phyloP scores from a whole-genome alignment of 2,888 invertebrate species.

The Trissoscelio sp. region DNA sequence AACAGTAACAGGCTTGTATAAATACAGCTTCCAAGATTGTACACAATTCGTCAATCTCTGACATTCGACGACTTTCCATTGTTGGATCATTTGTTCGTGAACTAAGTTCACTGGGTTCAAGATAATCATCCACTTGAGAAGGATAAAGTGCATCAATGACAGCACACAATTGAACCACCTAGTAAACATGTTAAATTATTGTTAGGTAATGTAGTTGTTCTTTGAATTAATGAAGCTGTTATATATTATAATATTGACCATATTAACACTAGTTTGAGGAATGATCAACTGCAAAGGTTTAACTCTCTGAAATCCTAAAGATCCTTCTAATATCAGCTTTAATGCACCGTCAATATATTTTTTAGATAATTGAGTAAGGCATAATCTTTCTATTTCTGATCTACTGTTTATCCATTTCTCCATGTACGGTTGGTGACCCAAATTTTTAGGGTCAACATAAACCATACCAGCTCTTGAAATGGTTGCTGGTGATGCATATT shows the following conservation, averaged over 20 bases:
- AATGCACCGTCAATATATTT: slow-evolving; percentile 90
- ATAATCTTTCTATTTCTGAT: slow-evolving; percentile 82
- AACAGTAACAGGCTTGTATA: slow-evolving; percentile 91
- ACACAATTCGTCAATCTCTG: slow-evolving; percentile 80
- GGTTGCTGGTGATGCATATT: slow-evolving; percentile 96
- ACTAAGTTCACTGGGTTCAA: slow-evolving; percentile 22
- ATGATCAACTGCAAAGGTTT: slow-evolving; percentile 91
- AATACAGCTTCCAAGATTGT: slow-evolving; percentile 79
- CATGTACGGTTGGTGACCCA: slow-evolving; percentile 95
- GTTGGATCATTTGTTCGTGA: slow-evolving; percentile 74
- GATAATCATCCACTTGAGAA: slow-evolving; percentile 62
- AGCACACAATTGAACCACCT: slow-evolving; percentile 92
- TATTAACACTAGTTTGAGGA: slow-evolving; percentile 93
- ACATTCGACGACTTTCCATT: slow-evolving; percentile 83
- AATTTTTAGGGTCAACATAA: slow-evolving; percentile 95
- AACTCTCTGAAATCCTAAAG: slow-evolving; percentile 89
- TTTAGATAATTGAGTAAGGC: slow-evolving; percentile 87
- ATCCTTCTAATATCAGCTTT: slow-evolving; percentile 89
- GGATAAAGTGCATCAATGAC: slow-evolving; percentile 91
- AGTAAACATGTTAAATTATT: neutral
- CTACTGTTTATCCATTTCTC: slow-evolving; percentile 90
- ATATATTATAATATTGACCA: slow-evolving; percentile 85
- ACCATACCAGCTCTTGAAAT: slow-evolving; percentile 97
- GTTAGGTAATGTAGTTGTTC: neutral
- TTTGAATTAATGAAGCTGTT: neutral